Base-by-base conservation (phyloP, 2,888 invertebrate species). In the Papilio protenor region DNA sequence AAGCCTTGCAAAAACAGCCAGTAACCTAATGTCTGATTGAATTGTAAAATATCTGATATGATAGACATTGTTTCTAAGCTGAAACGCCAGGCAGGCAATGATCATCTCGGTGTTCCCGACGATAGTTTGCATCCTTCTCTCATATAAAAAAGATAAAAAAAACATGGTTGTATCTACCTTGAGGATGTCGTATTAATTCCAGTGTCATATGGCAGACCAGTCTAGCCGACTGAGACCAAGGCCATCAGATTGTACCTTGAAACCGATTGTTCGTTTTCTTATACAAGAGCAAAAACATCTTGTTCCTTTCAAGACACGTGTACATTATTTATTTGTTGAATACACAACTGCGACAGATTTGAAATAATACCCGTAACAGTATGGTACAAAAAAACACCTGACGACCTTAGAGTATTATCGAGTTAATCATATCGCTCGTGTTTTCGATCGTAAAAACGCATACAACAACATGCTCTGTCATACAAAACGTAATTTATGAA, bases 381-480 rank as follows among this genome's bases (percentile, higher is more conserved):
- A 59, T 27, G 52, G 21, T 69, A 76, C 73, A 81, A 81, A 77
- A 27, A 82, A 82, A 78, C 83, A 83, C 84, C 85, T 84, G 84
- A 83, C 84, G 84, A 83, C 82, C 85, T 83, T 83, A 84, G 83
- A 79, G 83, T 84, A 85, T 81, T 76, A 77, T 81, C 81, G 80
- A 84, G 83, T 83, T 83, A 84, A 84, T 83, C 82, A 82, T 82
- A 82, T 77, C 81, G 81, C 79, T 79, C 80, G 81, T 84, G 84
- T 83, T 84, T 85, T 84, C 75, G 81, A 78, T 85, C 85, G 84
- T 86, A 84, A 85, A 85, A 85, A 83, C 80, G 81, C 90, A 89
- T 88, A 90, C 90, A 91, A 92, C 92, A 91, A 90, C 91, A 87
- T 88, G 86, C 87, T 90, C 90, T 92, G 94, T 93, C 94, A 92